A percentile compares a stretch with the other conserved stretches of the same genome.
These are phyloP conservation scores for Pelodiscus sinensis DNA, from an alignment of 2,113 vertebrate genomes.

Conservation along the genomic window DNA sequence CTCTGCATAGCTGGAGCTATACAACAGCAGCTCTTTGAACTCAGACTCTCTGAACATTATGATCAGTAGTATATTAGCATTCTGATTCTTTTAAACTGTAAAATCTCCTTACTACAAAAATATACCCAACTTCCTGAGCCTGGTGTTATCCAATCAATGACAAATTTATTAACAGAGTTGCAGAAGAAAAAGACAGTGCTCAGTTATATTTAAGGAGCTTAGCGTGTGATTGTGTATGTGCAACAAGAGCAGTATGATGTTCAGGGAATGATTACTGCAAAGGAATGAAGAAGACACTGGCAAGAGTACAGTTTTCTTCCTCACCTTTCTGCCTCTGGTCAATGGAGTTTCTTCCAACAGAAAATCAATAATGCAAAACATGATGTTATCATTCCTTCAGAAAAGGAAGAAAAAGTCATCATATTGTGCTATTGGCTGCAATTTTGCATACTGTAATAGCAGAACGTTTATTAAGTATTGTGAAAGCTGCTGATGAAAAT, in stretches of 20 bases:
- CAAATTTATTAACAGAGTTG: not conserved
- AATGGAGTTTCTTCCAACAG: not conserved
- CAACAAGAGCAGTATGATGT: not conserved
- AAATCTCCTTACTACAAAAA: not conserved
- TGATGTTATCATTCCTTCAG: not conserved
- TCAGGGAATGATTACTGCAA: not conserved
- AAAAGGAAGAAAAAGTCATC: not conserved
- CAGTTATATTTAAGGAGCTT: not conserved
- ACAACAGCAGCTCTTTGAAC: conserved; percentile 33
- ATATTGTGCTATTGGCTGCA: not conserved
- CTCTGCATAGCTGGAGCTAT: conserved; percentile 3
- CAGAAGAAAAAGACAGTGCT: not conserved
- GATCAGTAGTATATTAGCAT: not conserved
- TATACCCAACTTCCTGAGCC: not conserved
- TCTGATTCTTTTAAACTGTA: not conserved
- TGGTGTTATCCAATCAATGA: not conserved
- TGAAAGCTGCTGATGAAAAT: not conserved
- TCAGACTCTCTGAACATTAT: not conserved
- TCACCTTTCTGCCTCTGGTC: not conserved
- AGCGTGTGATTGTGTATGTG: not conserved
- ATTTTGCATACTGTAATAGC: not conserved
- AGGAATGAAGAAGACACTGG: not conserved
- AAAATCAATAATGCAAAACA: not conserved
- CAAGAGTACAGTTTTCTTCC: not conserved
- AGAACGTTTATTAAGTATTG: not conserved